Evolutionary conservation across 2,888 invertebrate species (phyloP), one percentile per base, ranked within the genome.

Genomic region (Nephrocerus scutellatus): DNA sequence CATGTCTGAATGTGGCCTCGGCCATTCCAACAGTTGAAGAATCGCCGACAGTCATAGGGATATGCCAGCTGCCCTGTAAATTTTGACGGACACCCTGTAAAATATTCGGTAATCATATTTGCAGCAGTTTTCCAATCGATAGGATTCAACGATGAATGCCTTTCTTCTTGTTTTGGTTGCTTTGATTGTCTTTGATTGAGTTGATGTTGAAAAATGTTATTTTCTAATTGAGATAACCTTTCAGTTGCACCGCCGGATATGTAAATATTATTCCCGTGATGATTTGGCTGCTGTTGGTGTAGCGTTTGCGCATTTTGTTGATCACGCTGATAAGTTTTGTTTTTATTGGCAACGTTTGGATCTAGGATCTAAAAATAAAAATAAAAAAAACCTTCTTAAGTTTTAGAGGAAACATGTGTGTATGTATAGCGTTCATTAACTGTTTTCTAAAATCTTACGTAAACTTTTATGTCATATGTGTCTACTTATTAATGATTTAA

Each of bases 11-110:
- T 70, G 30, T 66, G 66, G 1, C 78, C 76, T 26, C 75, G 68
- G 1, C 81, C 82, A 43, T 75, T 74, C 72, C 74, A 77, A 51
- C 82, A 82, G 55, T 76, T 79, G n/a, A 81, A 68, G 56, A 74
- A 82, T 45, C 77, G 75, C 45, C 76, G 73, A 47, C 82, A 82
- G 38, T 80, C 77, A 2, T 72, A 65, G 5, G 73, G 71, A 54
- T 79, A 78, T 0, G 76, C 72, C 48, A 75, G 74, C 42, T 73
- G 71, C 0, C 81, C 81, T 0, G 74, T 72, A 13, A 69, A 68
- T 29, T 64, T 60, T 2, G 56, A 35, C 2, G 75, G 73, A 50
- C 76, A 76, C 19, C 61, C 62, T 4, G 52, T 52, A 13, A 52
- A 52, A 32, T 56, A 53, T 19, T 56, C 52, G 23, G 50, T 53